These are phyloP conservation scores for Leptocoma aspasia DNA, from an alignment of 2,113 vertebrate species.

Conservation along the genomic window DNA sequence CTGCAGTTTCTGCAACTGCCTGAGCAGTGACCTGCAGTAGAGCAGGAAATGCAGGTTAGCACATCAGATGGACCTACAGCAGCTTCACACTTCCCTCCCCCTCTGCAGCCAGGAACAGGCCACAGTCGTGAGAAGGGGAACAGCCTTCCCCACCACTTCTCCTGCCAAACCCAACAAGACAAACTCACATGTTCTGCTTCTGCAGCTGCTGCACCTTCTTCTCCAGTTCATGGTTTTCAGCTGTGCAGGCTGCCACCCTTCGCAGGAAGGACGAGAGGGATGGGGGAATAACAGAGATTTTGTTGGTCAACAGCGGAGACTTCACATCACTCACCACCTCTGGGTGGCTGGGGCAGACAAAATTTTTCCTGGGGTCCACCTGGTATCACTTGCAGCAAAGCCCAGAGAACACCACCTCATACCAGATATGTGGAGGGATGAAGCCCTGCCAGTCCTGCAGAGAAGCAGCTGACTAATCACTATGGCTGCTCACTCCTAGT, in stretches of 20 bases:
- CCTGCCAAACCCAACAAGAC: not conserved
- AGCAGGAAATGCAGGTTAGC: not conserved
- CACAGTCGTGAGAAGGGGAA: not conserved
- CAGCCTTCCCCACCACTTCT: not conserved
- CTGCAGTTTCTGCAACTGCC: constrained; percentile 83
- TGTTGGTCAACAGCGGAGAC: not conserved
- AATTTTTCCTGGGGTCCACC: not conserved
- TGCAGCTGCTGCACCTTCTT: constrained; percentile 87
- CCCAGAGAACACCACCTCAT: not conserved
- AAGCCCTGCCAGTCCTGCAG: not conserved
- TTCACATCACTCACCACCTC: not conserved
- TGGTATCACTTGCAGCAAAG: not conserved
- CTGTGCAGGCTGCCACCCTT: constrained; percentile 84
- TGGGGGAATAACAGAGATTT: not conserved
- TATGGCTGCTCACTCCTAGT: not conserved
- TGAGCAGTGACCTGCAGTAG: constrained; percentile 79
- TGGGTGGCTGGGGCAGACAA: not conserved
- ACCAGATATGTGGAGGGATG: not conserved
- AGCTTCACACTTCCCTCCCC: not conserved
- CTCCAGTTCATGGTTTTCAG: constrained; percentile 85
- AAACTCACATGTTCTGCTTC: constrained; percentile 85
- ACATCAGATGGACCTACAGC: not conserved
- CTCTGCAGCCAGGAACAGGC: not conserved
- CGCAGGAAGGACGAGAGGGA: not conserved
- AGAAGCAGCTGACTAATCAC: not conserved